Conservation (phyloP, 1,140 invertebrate genomes). For the Drosophila persimilis region DNA sequence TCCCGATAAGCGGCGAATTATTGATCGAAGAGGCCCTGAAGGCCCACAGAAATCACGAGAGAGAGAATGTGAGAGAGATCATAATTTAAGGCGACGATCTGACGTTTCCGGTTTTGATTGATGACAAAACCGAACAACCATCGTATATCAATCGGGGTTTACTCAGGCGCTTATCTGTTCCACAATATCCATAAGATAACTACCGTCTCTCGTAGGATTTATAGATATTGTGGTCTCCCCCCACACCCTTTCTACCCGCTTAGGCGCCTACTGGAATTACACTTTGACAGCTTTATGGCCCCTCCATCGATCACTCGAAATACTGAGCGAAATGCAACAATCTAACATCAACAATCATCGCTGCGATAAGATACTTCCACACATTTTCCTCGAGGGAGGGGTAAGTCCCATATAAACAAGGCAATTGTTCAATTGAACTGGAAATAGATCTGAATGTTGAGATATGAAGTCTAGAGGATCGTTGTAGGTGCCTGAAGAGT, state of each 20-base stretch:
- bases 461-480: no score
- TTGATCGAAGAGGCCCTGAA: constrained; percentile 30
- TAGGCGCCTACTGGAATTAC: constrained; percentile 75
- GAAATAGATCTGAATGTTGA: not conserved
- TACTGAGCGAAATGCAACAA: constrained; percentile 27
- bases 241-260: constrained; percentile 3
- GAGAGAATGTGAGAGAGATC: constrained; percentile 22
- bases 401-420: constrained; percentile 20
- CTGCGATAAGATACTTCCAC: no score
- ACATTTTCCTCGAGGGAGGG: no score
- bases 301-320: constrained; percentile 53
- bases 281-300: constrained; percentile 62
- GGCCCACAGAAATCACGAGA: not conserved
- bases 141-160: constrained; percentile 43
- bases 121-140: constrained; percentile 17
- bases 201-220: constrained; percentile 21
- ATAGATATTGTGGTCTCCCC: constrained; percentile 22
- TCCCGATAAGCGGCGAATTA: constrained; percentile 73
- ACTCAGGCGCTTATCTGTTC: constrained; percentile 38
- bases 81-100: constrained; percentile 50
- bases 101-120: constrained; percentile 69
- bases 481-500: no score
- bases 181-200: constrained; percentile 47
- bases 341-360: constrained; percentile 40
- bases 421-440: constrained; percentile 20